Base-by-base conservation (phyloP, 2,888 invertebrate genomes). In the Malthinus seriepunctatus region DNA sequence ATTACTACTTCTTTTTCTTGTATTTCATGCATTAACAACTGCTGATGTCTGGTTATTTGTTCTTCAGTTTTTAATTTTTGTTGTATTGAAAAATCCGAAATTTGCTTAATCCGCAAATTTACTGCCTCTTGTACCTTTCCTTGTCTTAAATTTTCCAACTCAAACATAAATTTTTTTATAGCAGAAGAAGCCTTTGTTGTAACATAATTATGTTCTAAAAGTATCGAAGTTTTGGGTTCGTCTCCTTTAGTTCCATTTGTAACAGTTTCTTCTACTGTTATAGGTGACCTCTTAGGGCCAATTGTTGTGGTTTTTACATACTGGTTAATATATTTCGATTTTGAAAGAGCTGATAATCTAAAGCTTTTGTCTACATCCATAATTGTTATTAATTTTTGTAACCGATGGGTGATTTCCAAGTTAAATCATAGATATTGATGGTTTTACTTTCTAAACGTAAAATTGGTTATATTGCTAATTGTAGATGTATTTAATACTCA, bases 281-380 rank as follows among this genome's bases (percentile, higher is more conserved):
- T 2, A 8, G 5, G n/a, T n/a, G 14, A 15, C 23, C 66, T 65
- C 49, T 76, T 76, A 1, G 83, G 82, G 1, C 83, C 83, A 53
- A 84, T 80, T 0, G 85, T 86, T 1, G 81, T 81, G 73, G 82
- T 80, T 62, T 80, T 79, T 1, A 85, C 76, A 33, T 74, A 69
- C 2, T 80, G 79, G 59, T 83, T 83, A 23, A 86, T 80, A 69
- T 78, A 77, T 11, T 81, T 81, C 3, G 84, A 84, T 72, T 86
- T 87, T 34, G 79, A 81, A 15, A 88, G 72, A 4, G 84, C 85
- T 2, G 86, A 84, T 57, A 85, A 77, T 66, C 86, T 83, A 45
- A 86, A 72, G 67, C 79, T 79, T 53, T 81, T 81, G 23, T 49
- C 56, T 32, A 34, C 38, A 14, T 44, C 49, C 11, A 50, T 8